Evolutionary conservation across 2,888 invertebrate species (phyloP).

Genomic region (Podotricha telesiphe): DNA sequence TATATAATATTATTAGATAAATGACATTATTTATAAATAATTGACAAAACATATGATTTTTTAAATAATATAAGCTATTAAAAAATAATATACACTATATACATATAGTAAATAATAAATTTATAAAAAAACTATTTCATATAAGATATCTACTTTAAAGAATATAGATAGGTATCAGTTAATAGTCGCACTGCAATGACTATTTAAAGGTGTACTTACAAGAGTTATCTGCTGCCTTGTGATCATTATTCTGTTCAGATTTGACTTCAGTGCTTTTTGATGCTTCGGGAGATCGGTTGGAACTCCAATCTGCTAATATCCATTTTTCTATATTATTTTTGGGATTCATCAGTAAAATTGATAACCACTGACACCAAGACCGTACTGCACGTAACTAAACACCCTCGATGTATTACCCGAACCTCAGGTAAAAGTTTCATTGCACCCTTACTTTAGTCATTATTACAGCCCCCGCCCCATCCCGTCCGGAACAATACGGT

Average conservation of each 20-base stretch:
- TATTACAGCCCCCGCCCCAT: slow-evolving; percentile 65
- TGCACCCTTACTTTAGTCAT: slow-evolving; percentile 72
- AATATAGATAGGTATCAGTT: neutral
- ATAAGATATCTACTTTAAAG: neutral
- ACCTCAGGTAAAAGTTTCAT: slow-evolving; percentile 75
- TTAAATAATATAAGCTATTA: too few relatives aligned
- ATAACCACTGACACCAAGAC: slow-evolving; percentile 35
- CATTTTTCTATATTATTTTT: slow-evolving; percentile 60
- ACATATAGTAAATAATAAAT: too few relatives aligned
- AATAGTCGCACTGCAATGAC: neutral
- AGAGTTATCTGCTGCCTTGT: slow-evolving; percentile 19
- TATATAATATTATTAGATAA: too few relatives aligned
- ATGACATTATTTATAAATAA: too few relatives aligned
- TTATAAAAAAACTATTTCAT: slow-evolving; percentile 7
- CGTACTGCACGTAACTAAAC: slow-evolving; percentile 36
- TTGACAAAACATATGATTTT: too few relatives aligned
- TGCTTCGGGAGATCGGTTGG: slow-evolving; percentile 38
- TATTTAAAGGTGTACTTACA: slow-evolving; percentile 35
- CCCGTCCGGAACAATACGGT: slow-evolving; percentile 63
- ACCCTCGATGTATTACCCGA: slow-evolving; percentile 40
- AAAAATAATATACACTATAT: too few relatives aligned
- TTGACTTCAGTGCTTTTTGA: slow-evolving; percentile 39
- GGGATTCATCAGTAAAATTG: slow-evolving; percentile 45
- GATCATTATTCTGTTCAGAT: slow-evolving; percentile 27
- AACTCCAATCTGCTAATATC: slow-evolving; percentile 65